A percentile compares a stretch with the other conserved stretches of the same genome.
Evolutionary conservation across 2,797 vertebrate genomes (phyloP).

Genomic region (Sebastes matsubarae): DNA sequence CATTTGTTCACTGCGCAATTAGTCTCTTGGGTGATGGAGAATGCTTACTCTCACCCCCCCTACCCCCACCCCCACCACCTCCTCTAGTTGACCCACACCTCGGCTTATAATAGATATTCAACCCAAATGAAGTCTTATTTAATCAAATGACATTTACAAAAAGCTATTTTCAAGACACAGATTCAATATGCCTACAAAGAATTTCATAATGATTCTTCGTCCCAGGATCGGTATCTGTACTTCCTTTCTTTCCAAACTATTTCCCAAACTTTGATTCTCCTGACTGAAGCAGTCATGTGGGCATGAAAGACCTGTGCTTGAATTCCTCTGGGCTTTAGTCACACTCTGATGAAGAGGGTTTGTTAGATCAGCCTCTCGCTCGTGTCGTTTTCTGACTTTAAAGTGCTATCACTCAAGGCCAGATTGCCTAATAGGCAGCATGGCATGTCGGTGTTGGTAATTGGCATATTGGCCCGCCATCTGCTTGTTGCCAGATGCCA

Average conservation of each 20-base stretch:
- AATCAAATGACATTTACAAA: slow-evolving; percentile 31
- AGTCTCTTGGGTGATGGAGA: slow-evolving; percentile 60
- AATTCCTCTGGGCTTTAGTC: slow-evolving; percentile 75
- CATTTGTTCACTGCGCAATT: slow-evolving; percentile 45
- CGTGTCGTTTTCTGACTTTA: slow-evolving; percentile 67
- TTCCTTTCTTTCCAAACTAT: slow-evolving; percentile 35
- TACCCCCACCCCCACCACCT: slow-evolving; percentile 3
- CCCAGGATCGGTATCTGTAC: slow-evolving; percentile 10
- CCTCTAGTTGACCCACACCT: background rate
- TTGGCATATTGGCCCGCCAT: slow-evolving; percentile 66
- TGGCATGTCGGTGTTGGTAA: slow-evolving; percentile 64
- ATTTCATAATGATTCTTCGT: slow-evolving; percentile 5
- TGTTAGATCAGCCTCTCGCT: slow-evolving; percentile 67
- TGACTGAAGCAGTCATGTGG: slow-evolving; percentile 63
- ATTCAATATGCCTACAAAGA: background rate
- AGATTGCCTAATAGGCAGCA: slow-evolving; percentile 66
- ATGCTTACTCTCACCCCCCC: slow-evolving; percentile 26
- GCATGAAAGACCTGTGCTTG: slow-evolving; percentile 58
- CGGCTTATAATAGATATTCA: slow-evolving; percentile 20
- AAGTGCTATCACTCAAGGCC: slow-evolving; percentile 70
- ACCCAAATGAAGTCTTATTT: slow-evolving; percentile 38
- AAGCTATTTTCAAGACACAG: slow-evolving; percentile 10
- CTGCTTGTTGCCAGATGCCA: slow-evolving; percentile 72
- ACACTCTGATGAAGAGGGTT: slow-evolving; percentile 69
- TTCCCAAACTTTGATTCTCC: slow-evolving; percentile 52